Base-by-base conservation (phyloP, 2,888 invertebrate species). In the Adineta ricciae region DNA sequence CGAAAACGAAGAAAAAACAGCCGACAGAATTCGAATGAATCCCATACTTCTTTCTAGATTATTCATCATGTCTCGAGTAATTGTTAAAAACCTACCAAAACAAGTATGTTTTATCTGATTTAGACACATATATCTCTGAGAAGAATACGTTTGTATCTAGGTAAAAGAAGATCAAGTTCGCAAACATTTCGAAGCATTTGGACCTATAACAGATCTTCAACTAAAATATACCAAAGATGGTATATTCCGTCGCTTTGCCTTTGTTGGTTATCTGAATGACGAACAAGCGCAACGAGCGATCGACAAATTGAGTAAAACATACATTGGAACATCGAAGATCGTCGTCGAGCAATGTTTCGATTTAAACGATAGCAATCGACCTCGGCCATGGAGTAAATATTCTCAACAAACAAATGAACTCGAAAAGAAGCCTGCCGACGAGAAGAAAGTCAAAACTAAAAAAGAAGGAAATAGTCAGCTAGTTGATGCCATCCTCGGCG, bases 351-450 rank as follows among this genome's bases (percentile, higher is more conserved):
- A 88, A 50, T 91, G 91, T 87, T 86, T 73, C 32, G 73, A 72
- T 14, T 50, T 85, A 73, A 85, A 83, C 50, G 91, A 91, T 86
- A 87, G 87, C 5, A 89, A 92, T 84, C 96, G 96, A 90, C 95
- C 96, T 1, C 93, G 94, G 90, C 93, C 96, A 0, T 96, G 96
- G 96, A 97, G 96, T 90, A 96, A 96, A 91, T 94, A 96, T 91
- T 93, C 96, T 0, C 90, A 93, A 56, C 95, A 95, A 86, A 95
- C 88, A 85, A 87, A 88, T 24, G 49, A 38, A 84, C 84, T 78
- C 83, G 83, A 78, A 84, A 46, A 84, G 38, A 83, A 88, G 88
- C 86, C 87, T 87, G 84, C 86, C 86, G 78, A 87, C 86, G 78
- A 87, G 85, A 86, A 86, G 85, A 88, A 88, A 85, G 84, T 86